Evolutionary conservation across 2,113 vertebrate genomes (phyloP).

Genomic region (Ahaetulla prasina): DNA sequence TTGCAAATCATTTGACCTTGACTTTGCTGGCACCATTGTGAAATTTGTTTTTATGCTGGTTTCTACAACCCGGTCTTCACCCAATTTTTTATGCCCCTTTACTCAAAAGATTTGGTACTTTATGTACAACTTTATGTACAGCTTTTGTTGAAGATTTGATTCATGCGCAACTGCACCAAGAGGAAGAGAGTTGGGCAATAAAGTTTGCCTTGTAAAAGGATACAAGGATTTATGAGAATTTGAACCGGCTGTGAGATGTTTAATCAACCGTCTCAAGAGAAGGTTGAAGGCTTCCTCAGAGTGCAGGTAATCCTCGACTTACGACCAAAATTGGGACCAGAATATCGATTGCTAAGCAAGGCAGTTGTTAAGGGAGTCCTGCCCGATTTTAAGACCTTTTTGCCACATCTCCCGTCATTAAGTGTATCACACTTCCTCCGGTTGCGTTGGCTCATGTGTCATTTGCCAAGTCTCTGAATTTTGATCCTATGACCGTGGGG

Average conservation of each 20-base stretch:
- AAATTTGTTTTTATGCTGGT: neutral
- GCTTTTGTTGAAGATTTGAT: neutral
- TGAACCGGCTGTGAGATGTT: neutral
- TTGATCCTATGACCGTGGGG: neutral
- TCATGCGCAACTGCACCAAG: neutral
- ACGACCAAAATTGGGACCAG: neutral
- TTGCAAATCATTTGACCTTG: neutral
- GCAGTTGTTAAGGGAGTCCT: neutral
- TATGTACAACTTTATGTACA: neutral
- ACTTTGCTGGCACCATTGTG: neutral
- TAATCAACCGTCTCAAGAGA: conserved; percentile 32
- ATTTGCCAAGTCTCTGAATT: neutral
- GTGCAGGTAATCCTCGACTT: neutral
- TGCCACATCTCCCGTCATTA: neutral
- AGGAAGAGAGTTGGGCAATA: neutral
- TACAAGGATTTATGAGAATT: neutral
- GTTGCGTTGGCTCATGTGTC: neutral
- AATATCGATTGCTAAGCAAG: neutral
- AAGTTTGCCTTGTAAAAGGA: neutral
- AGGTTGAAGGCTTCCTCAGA: conserved; percentile 38
- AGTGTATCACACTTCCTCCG: neutral
- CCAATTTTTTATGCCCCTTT: neutral
- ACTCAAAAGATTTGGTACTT: neutral
- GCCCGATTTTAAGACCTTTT: no score
- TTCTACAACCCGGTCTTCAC: neutral